Evolutionary conservation across 2,797 vertebrate species (phyloP), one percentile per base, ranked within the genome.

Genomic region (Discoglossus pictus): DNA sequence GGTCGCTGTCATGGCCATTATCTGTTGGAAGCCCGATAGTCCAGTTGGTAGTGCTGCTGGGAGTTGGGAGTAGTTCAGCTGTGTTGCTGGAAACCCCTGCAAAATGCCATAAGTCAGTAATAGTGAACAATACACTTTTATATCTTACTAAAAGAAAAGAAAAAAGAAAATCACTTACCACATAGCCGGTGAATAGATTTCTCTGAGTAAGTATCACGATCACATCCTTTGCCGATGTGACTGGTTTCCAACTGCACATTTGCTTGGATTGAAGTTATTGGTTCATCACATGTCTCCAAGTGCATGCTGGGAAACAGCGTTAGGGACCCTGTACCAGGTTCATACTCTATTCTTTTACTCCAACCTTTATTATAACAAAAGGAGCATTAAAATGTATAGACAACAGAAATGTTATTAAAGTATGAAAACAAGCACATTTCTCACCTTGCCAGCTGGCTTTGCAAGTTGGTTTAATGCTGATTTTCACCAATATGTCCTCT

Each of bases 391-490:
- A 17, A 1, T 73, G 86, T 76, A 74, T 4, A 31, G 27, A 31
- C 27, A n/a, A 3, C 17, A 20, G 15, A 17, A 15, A 42, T 11
- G 39, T 13, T 3, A 15, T 8, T 8, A 42, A 6, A 42, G 8
- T 6, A 1, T 6, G n/a, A 18, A n/a, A 6, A 15, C 17, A 12
- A 39, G 24, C 12, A 38, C 12, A 51, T 42, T 84, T 91, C 92
- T 89, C 87, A 99, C 97, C 97, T 92, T 96, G 94, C 97, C 97
- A 99, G 79, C 94, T 94, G 2, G 96, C 93, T 82, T 90, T 93
- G 87, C 97, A 99, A 4, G 93, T 91, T 69, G 97, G 96, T 78
- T 95, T 96, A 70, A 99, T 75, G 72, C 86, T 97, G 81, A 99
- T 92, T 89, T 97, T 99, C 72, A 99, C 96, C 61, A 98, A 74